Conservation (phyloP, 1,140 invertebrate genomes). For the Camponotus pennsylvanicus region DNA sequence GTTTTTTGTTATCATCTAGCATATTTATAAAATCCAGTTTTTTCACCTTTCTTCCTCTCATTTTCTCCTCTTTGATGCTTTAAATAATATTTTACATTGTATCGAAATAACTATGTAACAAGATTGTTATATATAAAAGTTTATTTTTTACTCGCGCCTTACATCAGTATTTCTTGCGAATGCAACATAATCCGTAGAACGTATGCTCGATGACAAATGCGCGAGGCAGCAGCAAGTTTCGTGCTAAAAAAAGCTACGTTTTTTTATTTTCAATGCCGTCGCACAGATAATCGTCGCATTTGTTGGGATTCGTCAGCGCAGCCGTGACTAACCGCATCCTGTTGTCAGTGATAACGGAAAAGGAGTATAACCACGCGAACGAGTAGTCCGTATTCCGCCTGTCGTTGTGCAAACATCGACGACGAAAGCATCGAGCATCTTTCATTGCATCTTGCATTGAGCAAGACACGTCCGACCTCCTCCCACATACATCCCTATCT, state of each 20-base stretch:
- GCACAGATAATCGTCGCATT: constrained; percentile 44
- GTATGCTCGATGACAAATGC: background rate
- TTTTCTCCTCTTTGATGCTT: background rate
- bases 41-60: background rate
- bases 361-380: background rate
- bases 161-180: background rate
- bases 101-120: background rate
- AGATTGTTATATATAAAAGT: background rate
- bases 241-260: constrained; percentile 20
- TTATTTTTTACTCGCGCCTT: background rate
- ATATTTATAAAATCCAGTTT: constrained; percentile 12
- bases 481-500: no score
- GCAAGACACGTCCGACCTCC: no score
- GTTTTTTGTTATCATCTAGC: background rate
- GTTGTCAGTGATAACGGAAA: constrained; percentile 38
- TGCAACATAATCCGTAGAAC: no score
- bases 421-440: constrained; percentile 2
- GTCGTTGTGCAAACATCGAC: constrained; percentile 10
- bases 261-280: constrained; percentile 50
- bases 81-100: constrained; percentile 25
- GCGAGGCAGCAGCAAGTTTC: background rate
- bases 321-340: constrained; percentile 58
- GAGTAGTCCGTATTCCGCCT: background rate
- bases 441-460: no score
- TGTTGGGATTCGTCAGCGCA: constrained; percentile 47